phyloP scores from a whole-genome alignment of 2,888 invertebrate genomes.

The Pyrgus malvae region DNA sequence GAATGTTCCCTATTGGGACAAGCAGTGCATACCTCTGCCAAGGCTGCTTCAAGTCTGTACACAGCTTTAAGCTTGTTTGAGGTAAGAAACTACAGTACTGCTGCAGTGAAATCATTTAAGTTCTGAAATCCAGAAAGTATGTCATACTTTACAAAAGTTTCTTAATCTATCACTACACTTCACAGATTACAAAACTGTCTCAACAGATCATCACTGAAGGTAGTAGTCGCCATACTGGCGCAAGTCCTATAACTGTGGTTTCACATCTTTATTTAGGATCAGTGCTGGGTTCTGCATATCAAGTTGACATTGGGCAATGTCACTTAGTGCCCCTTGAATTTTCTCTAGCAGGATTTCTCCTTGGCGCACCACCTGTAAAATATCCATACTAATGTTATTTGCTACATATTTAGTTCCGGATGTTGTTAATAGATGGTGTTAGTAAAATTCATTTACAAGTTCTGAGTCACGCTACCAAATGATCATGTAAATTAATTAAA shows the following conservation, averaged over 20 bases:
- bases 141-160: no score
- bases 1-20: no score
- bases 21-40: no score
- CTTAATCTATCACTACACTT: background rate
- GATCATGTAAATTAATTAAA: no score
- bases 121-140: no score
- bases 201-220: conserved; percentile 32
- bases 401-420: background rate
- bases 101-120: no score
- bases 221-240: conserved; percentile 34
- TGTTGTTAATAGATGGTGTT: no score
- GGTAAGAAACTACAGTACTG: no score
- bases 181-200: background rate
- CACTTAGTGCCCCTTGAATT: conserved; percentile 94
- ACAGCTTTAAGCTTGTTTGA: no score
- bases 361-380: conserved; percentile 86
- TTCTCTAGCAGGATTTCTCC: conserved; percentile 93
- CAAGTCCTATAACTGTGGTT: conserved; percentile 65
- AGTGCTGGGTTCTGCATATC: conserved; percentile 90
- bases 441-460: no score
- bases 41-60: no score
- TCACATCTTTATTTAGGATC: conserved; percentile 68
- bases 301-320: conserved; percentile 95
- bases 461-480: no score
- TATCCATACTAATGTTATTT: background rate